Evolutionary conservation across 2,888 invertebrate species (phyloP).

Genomic region (Schizotus pectinicornis): DNA sequence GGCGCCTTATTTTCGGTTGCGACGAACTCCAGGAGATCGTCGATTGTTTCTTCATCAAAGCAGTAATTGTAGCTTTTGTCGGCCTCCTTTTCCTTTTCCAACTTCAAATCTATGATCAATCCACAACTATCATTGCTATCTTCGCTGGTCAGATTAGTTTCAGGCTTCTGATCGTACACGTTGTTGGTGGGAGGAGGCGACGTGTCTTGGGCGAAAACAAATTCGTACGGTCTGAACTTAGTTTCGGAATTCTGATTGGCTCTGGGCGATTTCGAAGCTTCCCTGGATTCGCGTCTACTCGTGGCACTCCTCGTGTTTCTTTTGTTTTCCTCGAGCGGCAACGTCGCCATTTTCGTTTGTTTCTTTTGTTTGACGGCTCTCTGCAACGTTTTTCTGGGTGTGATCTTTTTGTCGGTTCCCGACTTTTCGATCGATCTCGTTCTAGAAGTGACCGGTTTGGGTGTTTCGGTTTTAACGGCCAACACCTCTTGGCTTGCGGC

Average conservation of each 20-base stretch:
- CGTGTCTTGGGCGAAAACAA: slow-evolving; percentile 28
- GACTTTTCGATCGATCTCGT: not conserved
- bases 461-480: slow-evolving; percentile 8
- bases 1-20: slow-evolving; percentile 13
- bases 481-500: slow-evolving; percentile 6
- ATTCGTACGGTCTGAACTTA: slow-evolving; percentile 30
- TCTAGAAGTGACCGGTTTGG: not conserved
- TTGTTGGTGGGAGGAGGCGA: slow-evolving; percentile 26
- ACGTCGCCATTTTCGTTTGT: not conserved
- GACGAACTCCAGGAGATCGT: slow-evolving; percentile 26
- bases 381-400: slow-evolving; percentile 2
- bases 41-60: slow-evolving; percentile 32
- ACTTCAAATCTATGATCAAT: slow-evolving; percentile 26
- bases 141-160: slow-evolving; percentile 24
- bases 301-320: slow-evolving; percentile 10
- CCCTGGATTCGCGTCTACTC: slow-evolving; percentile 1
- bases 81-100: not conserved
- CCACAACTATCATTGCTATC: slow-evolving; percentile 37
- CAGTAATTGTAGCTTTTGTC: slow-evolving; percentile 2
- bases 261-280: not conserved
- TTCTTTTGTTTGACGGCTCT: slow-evolving; percentile 10
- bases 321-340: slow-evolving; percentile 1
- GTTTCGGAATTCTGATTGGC: slow-evolving; percentile 2
- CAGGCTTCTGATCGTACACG: slow-evolving; percentile 21
- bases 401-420: not conserved